Evolutionary conservation across 2,797 vertebrate genomes (phyloP), one percentile per base, ranked within the genome.

Genomic region (Dryobates pubescens): DNA sequence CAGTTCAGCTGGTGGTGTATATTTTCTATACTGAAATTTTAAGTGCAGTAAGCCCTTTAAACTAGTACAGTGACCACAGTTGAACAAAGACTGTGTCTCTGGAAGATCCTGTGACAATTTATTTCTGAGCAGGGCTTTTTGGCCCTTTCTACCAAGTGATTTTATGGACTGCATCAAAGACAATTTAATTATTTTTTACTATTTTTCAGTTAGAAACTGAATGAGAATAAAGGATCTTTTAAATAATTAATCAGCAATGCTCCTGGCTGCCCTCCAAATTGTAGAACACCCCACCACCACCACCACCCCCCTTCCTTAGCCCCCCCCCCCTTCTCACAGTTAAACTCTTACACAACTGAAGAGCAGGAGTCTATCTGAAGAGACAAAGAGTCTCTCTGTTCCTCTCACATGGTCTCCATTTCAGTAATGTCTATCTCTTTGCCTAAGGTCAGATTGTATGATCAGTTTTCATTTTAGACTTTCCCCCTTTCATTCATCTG

Each of bases 231-330:
- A 90, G 26, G 30, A 56, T 17, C 41, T 80, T 90, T 90, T 30
- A 87, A 92, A 79, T 74, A 65, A 95, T 84, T 82, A 85, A 93
- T 82, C 86, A 59, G 78, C 54, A 82, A 77, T 23, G 47, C 51
- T 82, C 43, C 45, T 86, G 86, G 78, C 41, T 80, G 64, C 45
- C 23, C 49, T 85, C 49, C 81, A 85, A 59, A 68, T 36, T 75
- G 13, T 59, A 43, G 69, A 62, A 43, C 82, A 69, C 47, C 43
- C n/a, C n/a, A n/a, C n/a, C 45, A 38, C n/a, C n/a, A n/a, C n/a
- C 38, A 12, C 38, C 12, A 13, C 12, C 12, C 38, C 12, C 38
- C 49, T 41, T 77, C 65, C 1, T 11, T 30, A 58, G 77, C 69
- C 32, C 24, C 19, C 73, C 90, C 72, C 32, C 24, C 19, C 73